Base-by-base conservation (phyloP, 2,113 vertebrate genomes). In the Oophaga pumilio region DNA sequence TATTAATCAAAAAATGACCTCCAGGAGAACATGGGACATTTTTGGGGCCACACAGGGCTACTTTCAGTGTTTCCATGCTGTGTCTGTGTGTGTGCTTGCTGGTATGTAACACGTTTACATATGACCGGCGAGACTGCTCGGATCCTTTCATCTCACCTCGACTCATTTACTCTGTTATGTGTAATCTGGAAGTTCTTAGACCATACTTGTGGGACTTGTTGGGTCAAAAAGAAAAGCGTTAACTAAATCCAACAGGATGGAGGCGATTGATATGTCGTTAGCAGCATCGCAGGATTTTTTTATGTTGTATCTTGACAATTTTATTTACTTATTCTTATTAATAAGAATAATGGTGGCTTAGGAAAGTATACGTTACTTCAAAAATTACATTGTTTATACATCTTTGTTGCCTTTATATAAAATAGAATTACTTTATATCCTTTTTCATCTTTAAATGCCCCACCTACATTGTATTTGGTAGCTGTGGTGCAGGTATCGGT, bases 21-120 rank as follows among this genome's bases (percentile, higher is more conserved):
- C 33, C 43, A 49, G 71, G 43, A 74, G 22, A 52, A n/a, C 50
- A 76, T 60, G n/a, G 43, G 33, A 74, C 22, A 50, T 74, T 10
- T 74, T 74, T 74, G 50, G 50, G 71, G 71, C 71, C 43, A 74
- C 71, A 71, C 60, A 80, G 76, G n/a, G 43, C 71, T 85, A 50
- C 15, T 52, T 64, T 86, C 76, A 68, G 60, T n/a, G 6, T 86
- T 86, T 86, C 76, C 76, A 79, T 86, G 59, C 24, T 60, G 78
- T 78, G 33, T 86, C 13, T 28, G 57, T 60, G 17, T 60, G 17
- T 80, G 57, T 69, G 76, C 20, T 80, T 33, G 20, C 26, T 77
- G 78, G 78, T 69, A 78, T 69, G 62, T 57, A 80, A 52, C 26
- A 77, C 50, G 24, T 26, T 78, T 18, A 80, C 85, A 86, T 80